Evolutionary conservation across 2,113 vertebrate species (phyloP), one percentile per base, ranked within the genome.

Genomic region (Zootoca vivipara): DNA sequence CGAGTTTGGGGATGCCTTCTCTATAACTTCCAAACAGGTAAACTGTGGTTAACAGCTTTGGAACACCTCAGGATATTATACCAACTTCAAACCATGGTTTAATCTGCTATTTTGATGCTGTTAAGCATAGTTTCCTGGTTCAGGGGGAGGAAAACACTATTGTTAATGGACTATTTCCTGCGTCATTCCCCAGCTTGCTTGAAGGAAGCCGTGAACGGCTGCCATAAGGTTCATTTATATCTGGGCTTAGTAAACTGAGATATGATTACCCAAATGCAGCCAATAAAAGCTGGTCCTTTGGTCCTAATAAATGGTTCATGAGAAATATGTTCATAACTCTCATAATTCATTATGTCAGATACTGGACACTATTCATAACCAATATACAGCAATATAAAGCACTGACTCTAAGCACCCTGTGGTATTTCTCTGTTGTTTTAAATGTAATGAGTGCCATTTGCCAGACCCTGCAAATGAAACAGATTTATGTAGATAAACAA

Each of bases 401-500:
- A 35, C 33, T 35, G 30, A 35, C 16, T 35, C 62, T 62, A 64
- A 62, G n/a, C 18, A 81, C 15, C 40, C 24, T 7, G 2, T 3
- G 1, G 24, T 46, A 6, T 78, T 7, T 82, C 42, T 20, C 24
- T 13, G 87, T 26, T 70, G n/a, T 12, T 30, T 1, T 1, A n/a
- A 33, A 73, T 18, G 0, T 0, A 22, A 72, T 4, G 87, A n/a
- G 56, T 72, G 67, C 8, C 88, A 40, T 7, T 46, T 65, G 3
- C 18, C 46, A 42, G 30, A 56, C 33, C 70, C 38, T 69, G 35
- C 7, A 16, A 38, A 83, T 46, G 15, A 30, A n/a, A 9, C 40
- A 38, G 56, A 56, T 65, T 5, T 12, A 26, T 15, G 82, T 10
- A 56, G 28, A 0, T 0, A 6, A 42, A 16, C 4, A 15, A 26